Percentiles rank a stretch among this genome's conserved stretches.
Evolutionary conservation across 2,113 vertebrate species (phyloP).

Genomic region (Delphinapterus leucas): DNA sequence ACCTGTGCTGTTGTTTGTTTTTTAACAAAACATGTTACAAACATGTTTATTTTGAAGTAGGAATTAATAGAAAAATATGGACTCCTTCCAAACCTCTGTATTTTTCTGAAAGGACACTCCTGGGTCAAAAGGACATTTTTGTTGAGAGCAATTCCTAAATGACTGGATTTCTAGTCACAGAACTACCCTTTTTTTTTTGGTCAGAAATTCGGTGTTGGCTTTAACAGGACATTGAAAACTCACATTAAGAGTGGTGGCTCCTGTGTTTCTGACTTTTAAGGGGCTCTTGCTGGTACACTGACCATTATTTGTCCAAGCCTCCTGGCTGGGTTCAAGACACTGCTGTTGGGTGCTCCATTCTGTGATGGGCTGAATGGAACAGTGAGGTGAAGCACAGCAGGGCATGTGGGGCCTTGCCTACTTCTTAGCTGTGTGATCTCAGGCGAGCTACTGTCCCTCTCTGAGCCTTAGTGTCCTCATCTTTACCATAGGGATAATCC

Average conservation of each 20-base stretch:
- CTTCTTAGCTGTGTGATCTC: not conserved
- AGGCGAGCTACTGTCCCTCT: not conserved
- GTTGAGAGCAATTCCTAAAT: not conserved
- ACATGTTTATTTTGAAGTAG: conserved; percentile 52
- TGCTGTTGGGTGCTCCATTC: not conserved
- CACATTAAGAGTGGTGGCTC: not conserved
- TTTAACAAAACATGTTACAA: not conserved
- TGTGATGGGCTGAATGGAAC: not conserved
- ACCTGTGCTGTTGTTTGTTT: not conserved
- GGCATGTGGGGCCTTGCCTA: not conserved
- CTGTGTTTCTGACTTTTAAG: not conserved
- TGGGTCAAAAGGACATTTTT: not conserved
- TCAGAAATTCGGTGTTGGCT: not conserved
- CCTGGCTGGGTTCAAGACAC: not conserved
- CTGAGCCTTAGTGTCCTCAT: not conserved
- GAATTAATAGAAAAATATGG: not conserved
- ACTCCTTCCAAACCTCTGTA: not conserved
- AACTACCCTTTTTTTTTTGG: not conserved
- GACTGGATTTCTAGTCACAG: conserved; percentile 15
- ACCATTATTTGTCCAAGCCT: not conserved
- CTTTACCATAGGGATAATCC: not conserved
- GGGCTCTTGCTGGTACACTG: not conserved
- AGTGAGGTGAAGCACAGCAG: not conserved
- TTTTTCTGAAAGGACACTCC: not conserved
- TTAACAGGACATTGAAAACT: not conserved